A percentile compares a stretch with the other conserved stretches of the same genome.
Evolutionary conservation across 2,113 vertebrate species (phyloP).

Genomic region (Solea solea): DNA sequence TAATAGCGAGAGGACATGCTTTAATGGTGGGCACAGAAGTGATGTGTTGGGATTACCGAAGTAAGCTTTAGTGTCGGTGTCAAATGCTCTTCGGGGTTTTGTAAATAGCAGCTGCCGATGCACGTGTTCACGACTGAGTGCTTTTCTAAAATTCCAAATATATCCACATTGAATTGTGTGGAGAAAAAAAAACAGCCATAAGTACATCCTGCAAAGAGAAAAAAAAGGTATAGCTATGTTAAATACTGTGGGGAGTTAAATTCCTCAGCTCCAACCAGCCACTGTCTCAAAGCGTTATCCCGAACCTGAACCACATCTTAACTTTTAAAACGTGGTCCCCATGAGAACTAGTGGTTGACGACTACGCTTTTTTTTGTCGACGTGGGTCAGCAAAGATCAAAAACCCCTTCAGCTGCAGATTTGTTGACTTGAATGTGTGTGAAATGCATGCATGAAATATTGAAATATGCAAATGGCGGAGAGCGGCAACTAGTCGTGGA

Average conservation of each 20-base stretch:
- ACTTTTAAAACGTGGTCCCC: no score
- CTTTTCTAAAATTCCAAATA: background rate
- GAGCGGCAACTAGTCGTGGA: background rate
- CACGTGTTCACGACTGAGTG: background rate
- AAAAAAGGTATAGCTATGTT: background rate
- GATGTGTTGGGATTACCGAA: conserved; percentile 8
- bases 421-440: background rate
- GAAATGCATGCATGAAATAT: conserved; percentile 1
- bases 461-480: background rate
- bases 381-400: background rate
- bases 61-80: conserved; percentile 12
- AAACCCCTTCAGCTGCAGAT: background rate
- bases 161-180: background rate
- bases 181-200: no score
- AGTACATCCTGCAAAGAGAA: background rate
- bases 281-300: background rate
- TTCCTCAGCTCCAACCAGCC: background rate
- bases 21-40: conserved; percentile 16
- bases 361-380: background rate
- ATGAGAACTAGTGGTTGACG: no score
- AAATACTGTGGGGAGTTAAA: conserved; percentile 21
- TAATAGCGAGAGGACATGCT: conserved; percentile 1
- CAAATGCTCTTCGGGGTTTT: conserved; percentile 1
- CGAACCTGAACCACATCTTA: no score
- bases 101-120: conserved; percentile 1